Base-by-base conservation (phyloP, 2,113 vertebrate species). In the Anhinga anhinga region DNA sequence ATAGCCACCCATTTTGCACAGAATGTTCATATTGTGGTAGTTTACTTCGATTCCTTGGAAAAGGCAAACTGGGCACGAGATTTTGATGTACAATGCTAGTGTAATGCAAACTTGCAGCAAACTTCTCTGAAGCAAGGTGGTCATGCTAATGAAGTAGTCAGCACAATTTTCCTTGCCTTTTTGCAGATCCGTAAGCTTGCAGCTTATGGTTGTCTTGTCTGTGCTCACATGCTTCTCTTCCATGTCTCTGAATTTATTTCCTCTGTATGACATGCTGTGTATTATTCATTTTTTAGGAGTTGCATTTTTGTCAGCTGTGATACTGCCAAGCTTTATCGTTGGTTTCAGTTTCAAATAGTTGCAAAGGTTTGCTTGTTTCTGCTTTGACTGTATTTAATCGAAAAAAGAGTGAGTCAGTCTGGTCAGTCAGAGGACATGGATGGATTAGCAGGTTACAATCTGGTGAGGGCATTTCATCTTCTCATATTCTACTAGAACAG, bases 241-340 rank as follows among this genome's bases (percentile, higher is more conserved):
- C 87, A 90, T 91, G 58, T 86, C 95, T 66, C 90, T 95, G 76
- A 93, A 86, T 96, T 82, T 97, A 87, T 96, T 73, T 95, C 10
- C 65, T 96, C 23, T 10, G 45, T 40, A 8, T 89, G 91, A 97
- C 91, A 62, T 69, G 44, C 34, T 70, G 86, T 47, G 52, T 61
- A 76, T 96, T 98, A 66, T 53, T 96, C 90, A 94, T 90, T 82
- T 87, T 83, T 71, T 79, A 73, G 29, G 82, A 76, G 81, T 59
- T 79, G 38, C 3, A 5, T 18, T 74, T 77, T 94, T 94, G 10
- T 23, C 36, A 86, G 0, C 40, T 49, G 65, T 67, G 91, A 82
- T 97, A 73, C 67, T 92, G 91, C 59, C 73, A 79, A 92, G 25
- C 25, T 89, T 71, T 91, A 89, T 80, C 72, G 78, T 91, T 97